Evolutionary conservation across 2,888 invertebrate species (phyloP).

Genomic region (Neoascia interrupta): DNA sequence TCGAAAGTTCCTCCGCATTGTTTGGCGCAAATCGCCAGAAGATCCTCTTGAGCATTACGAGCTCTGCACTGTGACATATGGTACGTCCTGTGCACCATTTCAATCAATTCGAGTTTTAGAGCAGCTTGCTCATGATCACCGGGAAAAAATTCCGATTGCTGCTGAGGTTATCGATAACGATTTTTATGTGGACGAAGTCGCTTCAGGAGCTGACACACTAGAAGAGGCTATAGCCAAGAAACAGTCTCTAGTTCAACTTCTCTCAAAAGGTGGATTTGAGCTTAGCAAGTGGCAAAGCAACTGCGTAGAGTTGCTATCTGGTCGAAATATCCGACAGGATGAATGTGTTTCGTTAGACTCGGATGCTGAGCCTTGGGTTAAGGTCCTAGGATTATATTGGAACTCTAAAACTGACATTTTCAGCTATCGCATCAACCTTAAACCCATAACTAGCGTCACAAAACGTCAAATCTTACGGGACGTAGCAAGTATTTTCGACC

Average conservation of each 20-base stretch:
- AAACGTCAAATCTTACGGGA: background rate
- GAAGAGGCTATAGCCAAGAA: background rate
- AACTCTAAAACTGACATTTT: slow-evolving; percentile 23
- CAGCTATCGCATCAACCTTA: slow-evolving; percentile 16
- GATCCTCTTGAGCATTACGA: slow-evolving; percentile 9
- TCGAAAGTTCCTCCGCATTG: slow-evolving; percentile 12
- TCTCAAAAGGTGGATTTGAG: background rate
- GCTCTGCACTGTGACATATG: too few relatives aligned
- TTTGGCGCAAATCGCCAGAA: slow-evolving; percentile 13
- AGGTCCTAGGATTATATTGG: slow-evolving; percentile 54
- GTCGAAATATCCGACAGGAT: too few relatives aligned
- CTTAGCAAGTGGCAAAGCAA: slow-evolving; percentile 23
- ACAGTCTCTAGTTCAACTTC: background rate
- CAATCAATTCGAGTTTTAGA: background rate
- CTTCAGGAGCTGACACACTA: background rate
- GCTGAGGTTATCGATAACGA: slow-evolving; percentile 43
- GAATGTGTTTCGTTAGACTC: too few relatives aligned
- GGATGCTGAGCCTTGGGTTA: slow-evolving; percentile 3
- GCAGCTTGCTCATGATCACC: slow-evolving; percentile 4
- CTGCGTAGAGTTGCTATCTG: slow-evolving; percentile 4
- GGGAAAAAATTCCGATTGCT: slow-evolving; percentile 28
- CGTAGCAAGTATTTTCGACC: slow-evolving; percentile 14
- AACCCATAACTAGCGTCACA: too few relatives aligned
- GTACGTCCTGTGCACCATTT: slow-evolving; percentile 20
- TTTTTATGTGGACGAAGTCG: slow-evolving; percentile 19